A percentile compares a stretch with the other conserved stretches of the same genome.
Evolutionary conservation across 1,140 invertebrate species (phyloP).

Genomic region (Cherax quadricarinatus): DNA sequence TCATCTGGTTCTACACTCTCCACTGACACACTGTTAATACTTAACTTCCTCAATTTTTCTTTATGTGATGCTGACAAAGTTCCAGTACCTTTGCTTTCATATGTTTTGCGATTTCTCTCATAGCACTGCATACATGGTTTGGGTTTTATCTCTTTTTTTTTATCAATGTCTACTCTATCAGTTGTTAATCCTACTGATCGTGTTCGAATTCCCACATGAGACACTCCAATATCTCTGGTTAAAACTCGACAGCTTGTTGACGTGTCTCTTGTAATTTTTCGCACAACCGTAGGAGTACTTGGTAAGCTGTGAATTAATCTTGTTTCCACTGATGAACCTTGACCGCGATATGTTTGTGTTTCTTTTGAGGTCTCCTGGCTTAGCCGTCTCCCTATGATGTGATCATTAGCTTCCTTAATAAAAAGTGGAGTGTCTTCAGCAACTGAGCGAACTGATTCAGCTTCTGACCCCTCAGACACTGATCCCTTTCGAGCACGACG

Average conservation of each 20-base stretch:
- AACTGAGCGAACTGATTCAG: conserved; percentile 52
- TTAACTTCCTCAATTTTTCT: conserved; percentile 44
- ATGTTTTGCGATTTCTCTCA: conserved; percentile 45
- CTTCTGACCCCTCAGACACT: conserved; percentile 70
- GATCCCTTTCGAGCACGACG: conserved; percentile 70
- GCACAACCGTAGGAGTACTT: conserved; percentile 36
- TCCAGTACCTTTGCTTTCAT: conserved; percentile 45
- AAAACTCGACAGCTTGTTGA: conserved; percentile 83
- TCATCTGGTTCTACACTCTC: conserved; percentile 56
- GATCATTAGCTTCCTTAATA: conserved; percentile 53
- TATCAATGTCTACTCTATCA: conserved; percentile 35
- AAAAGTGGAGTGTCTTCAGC: conserved; percentile 51
- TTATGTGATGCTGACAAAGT: conserved; percentile 14
- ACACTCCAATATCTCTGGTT: conserved; percentile 83
- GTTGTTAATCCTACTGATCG: conserved; percentile 75
- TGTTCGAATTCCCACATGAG: conserved; percentile 78
- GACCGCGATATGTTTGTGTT: neutral
- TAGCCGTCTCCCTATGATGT: neutral
- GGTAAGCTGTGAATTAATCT: conserved; percentile 51
- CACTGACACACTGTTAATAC: conserved; percentile 52
- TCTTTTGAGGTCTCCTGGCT: neutral
- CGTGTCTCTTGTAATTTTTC: conserved; percentile 79
- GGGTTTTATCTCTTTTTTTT: conserved; percentile 51
- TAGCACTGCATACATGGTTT: conserved; percentile 57
- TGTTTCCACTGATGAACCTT: neutral